These are phyloP conservation scores for Abrostola tripartita DNA, from an alignment of 2,888 invertebrate species.

Conservation along the genomic window DNA sequence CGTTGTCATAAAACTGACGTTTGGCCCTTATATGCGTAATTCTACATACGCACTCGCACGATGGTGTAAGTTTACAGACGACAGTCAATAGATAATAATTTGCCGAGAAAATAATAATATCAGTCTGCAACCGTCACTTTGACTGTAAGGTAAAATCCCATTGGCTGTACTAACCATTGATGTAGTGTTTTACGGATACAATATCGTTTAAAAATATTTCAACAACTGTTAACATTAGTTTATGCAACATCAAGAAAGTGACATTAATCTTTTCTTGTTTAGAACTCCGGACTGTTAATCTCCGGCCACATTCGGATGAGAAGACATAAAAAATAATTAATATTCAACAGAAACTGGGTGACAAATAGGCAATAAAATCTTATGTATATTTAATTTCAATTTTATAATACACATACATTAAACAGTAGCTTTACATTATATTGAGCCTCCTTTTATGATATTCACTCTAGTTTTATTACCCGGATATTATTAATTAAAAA, in stretches of 20 bases:
- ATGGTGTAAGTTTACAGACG: neutral
- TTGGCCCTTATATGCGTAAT: constrained; percentile 34
- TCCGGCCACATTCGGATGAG: no score
- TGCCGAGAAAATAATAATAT: neutral
- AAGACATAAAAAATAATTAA: neutral
- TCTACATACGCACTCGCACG: neutral
- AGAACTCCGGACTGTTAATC: no score
- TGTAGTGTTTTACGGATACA: no score
- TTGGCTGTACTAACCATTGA: no score
- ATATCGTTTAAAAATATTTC: no score
- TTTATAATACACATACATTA: constrained; percentile 8
- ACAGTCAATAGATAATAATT: neutral
- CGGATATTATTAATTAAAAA: constrained; percentile 44
- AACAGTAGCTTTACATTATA: constrained; percentile 29
- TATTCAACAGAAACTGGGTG: constrained; percentile 1
- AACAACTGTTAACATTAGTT: no score
- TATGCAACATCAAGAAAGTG: no score
- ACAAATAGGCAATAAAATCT: neutral
- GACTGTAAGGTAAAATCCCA: no score
- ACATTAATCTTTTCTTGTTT: no score
- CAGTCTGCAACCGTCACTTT: neutral
- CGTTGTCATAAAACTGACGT: constrained; percentile 64
- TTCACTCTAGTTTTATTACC: constrained; percentile 32
- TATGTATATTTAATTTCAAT: constrained; percentile 3
- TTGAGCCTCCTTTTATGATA: constrained; percentile 17